These are phyloP conservation scores for Clytia hemisphaerica DNA, from an alignment of 30 jellyfish, hydroid and myxozoan species.

Conservation along the genomic window DNA sequence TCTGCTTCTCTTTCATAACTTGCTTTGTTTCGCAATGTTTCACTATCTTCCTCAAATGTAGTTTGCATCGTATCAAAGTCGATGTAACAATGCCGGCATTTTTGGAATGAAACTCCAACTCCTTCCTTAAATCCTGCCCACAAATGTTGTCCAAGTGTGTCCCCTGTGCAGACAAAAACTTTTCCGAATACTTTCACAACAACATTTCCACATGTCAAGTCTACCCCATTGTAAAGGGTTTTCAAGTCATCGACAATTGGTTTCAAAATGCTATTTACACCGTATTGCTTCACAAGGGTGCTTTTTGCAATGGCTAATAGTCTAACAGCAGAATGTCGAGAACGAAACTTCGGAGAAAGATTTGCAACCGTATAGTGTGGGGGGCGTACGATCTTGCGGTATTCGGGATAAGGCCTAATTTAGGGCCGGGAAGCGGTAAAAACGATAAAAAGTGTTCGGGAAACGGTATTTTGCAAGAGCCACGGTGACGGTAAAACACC, in stretches of 20 bases:
- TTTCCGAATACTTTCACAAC: constrained; percentile 16
- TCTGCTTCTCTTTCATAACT: background rate
- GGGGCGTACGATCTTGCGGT: too few relatives aligned
- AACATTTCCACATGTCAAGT: too few relatives aligned
- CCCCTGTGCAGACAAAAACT: constrained; percentile 32
- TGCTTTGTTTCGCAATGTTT: background rate
- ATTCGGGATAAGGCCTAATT: too few relatives aligned
- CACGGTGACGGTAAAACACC: too few relatives aligned
- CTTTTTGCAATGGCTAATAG: background rate
- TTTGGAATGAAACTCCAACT: constrained; percentile 28
- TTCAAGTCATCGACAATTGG: background rate
- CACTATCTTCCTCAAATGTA: background rate
- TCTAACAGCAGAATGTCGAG: background rate
- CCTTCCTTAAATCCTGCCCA: constrained; percentile 13
- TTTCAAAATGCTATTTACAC: background rate
- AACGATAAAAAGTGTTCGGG: too few relatives aligned
- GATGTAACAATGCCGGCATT: constrained; percentile 23
- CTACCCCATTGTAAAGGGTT: background rate
- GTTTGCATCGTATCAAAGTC: constrained; percentile 6
- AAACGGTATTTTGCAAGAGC: too few relatives aligned
- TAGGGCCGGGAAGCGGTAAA: too few relatives aligned
- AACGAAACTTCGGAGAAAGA: background rate
- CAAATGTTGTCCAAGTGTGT: constrained; percentile 19
- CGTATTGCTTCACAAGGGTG: background rate
- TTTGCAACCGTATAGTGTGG: background rate